Evolutionary conservation across 2,113 vertebrate species (phyloP), one percentile per base, ranked within the genome.

Genomic region (Scomber japonicus): DNA sequence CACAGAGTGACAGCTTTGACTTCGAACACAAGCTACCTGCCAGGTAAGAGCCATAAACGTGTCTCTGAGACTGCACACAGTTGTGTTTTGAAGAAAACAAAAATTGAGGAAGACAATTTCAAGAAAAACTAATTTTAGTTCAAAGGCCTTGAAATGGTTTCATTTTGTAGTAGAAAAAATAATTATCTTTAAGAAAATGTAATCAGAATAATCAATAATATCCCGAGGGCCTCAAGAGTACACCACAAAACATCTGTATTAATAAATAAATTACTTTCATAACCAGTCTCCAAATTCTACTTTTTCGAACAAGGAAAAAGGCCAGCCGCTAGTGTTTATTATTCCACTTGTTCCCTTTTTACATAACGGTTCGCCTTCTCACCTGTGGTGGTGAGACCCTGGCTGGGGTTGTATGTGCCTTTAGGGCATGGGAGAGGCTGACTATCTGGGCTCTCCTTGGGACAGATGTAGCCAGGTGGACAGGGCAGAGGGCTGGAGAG

Each of bases 401-500:
- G 83, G 10, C 50, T 65, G 1, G 90, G 81, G 79, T 89, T 95
- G 82, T 93, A 96, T 63, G 94, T 96, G 68, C 96, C 95, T 89
- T 64, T 93, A 19, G 95, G 95, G 78, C 96, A 96, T 30, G 95
- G 93, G 2, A 92, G 16, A 12, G 88, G 89, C 27, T 74, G 82
- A 55, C 67, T 82, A 50, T 77, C 61, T 30, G 78, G 69, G 73
- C 82, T 86, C 35, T 90, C 85, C 44, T 64, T 80, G 8, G 94
- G 93, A 81, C 95, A 96, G 65, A 90, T 88, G 78, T 92, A 94
- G 16, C 95, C 95, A 44, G 92, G 71, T 27, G 94, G 94, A 82
- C 95, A 96, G 56, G 84, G 93, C 65, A 91, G 67, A 64, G 96
- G 96, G 68, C 16, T 78, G 53, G 84, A 75, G 35, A 88, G 69